These are phyloP conservation scores for Numida meleagris DNA, from an alignment of 2,113 vertebrate genomes.

Conservation along the genomic window DNA sequence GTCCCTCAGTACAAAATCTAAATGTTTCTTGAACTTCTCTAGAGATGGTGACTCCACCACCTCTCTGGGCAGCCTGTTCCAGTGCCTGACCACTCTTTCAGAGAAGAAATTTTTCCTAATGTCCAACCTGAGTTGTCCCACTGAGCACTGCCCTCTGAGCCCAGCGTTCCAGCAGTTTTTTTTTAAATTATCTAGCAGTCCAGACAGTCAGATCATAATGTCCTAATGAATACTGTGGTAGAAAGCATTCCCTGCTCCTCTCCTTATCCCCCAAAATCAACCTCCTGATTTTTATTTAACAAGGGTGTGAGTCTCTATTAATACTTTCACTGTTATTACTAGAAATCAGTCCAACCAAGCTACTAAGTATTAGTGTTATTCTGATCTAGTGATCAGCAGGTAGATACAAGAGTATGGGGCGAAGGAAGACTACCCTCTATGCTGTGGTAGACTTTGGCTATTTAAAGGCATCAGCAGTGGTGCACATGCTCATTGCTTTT, in stretches of 20 bases:
- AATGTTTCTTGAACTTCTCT: too few species aligned
- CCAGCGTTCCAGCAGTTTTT: neutral
- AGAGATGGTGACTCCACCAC: too few species aligned
- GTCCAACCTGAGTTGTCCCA: neutral
- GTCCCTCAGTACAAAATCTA: too few species aligned
- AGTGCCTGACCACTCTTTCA: too few species aligned
- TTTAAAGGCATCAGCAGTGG: neutral
- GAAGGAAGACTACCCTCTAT: neutral
- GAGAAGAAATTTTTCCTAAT: too few species aligned
- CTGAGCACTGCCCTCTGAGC: neutral
- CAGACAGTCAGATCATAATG: too few species aligned
- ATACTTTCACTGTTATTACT: neutral
- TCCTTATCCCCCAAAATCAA: neutral
- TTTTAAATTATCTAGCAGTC: neutral
- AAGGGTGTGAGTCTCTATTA: neutral
- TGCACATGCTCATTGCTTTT: neutral
- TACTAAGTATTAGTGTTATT: neutral
- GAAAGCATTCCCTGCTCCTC: neutral
- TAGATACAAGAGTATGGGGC: neutral
- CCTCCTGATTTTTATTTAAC: neutral
- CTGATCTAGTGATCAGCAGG: neutral
- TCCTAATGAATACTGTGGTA: neutral
- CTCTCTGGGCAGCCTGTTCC: too few species aligned
- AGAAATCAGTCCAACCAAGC: neutral
- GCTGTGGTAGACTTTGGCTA: neutral